These are phyloP conservation scores for Macrosiphum euphorbiae DNA, from an alignment of 2,888 invertebrate genomes.

Conservation along the genomic window DNA sequence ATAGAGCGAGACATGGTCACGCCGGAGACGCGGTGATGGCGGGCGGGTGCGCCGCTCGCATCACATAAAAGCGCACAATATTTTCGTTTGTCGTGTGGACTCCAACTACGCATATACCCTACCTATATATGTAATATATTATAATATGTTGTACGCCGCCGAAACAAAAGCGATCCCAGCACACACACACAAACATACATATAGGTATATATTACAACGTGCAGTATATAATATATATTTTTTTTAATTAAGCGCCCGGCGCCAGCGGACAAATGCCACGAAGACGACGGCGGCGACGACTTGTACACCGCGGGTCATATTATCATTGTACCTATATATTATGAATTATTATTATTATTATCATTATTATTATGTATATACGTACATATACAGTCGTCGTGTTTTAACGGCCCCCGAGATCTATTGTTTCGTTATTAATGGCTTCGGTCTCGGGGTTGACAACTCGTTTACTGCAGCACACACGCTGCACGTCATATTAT, in stretches of 20 bases:
- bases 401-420: slow-evolving; percentile 50
- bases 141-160: not conserved
- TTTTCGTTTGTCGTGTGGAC: slow-evolving; percentile 52
- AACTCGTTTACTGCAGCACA: slow-evolving; percentile 34
- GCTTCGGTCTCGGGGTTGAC: slow-evolving; percentile 52
- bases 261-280: slow-evolving; percentile 54
- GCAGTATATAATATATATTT: slow-evolving; percentile 19
- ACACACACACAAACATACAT: not conserved
- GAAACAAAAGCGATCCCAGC: slow-evolving; percentile 13
- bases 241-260: slow-evolving; percentile 64
- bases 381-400: not conserved
- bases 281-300: not conserved
- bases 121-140: not conserved
- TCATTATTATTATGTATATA: not conserved
- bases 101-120: not conserved
- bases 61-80: slow-evolving; percentile 53
- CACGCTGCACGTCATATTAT: not conserved
- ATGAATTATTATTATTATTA: not conserved
- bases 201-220: slow-evolving; percentile 17
- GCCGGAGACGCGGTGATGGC: not conserved
- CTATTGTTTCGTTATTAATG: slow-evolving; percentile 62
- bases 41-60: not conserved
- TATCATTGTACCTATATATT: not conserved
- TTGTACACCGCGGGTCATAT: slow-evolving; percentile 47
- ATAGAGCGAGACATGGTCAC: not conserved